Percentiles rank a stretch among this genome's conserved stretches.
Evolutionary conservation across 2,888 invertebrate genomes (phyloP).

Genomic region (Dryomyza anilis): DNA sequence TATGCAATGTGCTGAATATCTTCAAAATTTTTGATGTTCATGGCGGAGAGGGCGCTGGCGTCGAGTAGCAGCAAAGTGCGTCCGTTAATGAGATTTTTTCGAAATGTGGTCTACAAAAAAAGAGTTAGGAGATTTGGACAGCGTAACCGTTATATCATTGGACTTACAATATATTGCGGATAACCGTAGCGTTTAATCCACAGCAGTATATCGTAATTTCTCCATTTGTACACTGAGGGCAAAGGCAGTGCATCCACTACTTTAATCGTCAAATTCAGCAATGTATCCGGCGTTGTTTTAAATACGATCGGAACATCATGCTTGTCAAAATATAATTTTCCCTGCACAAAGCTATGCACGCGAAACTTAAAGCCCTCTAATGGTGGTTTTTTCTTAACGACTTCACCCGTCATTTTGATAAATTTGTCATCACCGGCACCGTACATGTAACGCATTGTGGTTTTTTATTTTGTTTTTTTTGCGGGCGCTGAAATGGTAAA

Average conservation of each 20-base stretch:
- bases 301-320: conserved; percentile 44
- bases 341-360: conserved; percentile 50
- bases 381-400: conserved; percentile 16
- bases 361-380: conserved; percentile 35
- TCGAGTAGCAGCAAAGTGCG: conserved; percentile 63
- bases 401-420: conserved; percentile 12
- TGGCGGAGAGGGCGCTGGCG: conserved; percentile 60
- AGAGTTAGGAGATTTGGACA: neutral
- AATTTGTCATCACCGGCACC: conserved; percentile 38
- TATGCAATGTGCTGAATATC: conserved; percentile 60
- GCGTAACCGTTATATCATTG: neutral
- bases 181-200: conserved; percentile 64
- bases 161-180: conserved; percentile 63
- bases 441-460: conserved; percentile 39
- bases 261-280: conserved; percentile 54
- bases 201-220: conserved; percentile 59
- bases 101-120: conserved; percentile 55
- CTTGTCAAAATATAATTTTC: conserved; percentile 39
- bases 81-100: conserved; percentile 62
- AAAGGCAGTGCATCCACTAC: conserved; percentile 60
- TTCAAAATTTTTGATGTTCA: conserved; percentile 63
- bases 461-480: neutral
- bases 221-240: conserved; percentile 64
- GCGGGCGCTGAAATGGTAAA: neutral
- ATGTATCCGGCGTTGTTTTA: conserved; percentile 60